phyloP scores from a whole-genome alignment of 2,797 vertebrate genomes.

The Vireo griseus region DNA sequence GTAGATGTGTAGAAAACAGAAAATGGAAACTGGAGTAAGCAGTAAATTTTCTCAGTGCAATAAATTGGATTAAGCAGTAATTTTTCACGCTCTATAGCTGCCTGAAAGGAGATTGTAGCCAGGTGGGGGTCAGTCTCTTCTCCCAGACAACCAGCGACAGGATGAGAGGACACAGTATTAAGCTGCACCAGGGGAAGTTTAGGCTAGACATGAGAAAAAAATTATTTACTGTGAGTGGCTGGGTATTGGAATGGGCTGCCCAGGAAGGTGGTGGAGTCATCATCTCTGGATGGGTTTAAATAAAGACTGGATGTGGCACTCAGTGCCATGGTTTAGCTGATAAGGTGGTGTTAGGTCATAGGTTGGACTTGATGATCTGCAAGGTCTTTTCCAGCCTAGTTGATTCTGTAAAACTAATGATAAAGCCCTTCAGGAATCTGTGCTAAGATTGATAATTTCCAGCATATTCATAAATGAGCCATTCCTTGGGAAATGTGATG shows the following conservation, averaged over 20 bases:
- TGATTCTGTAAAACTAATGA: not conserved
- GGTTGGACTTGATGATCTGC: not conserved
- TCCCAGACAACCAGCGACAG: not conserved
- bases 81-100: not conserved
- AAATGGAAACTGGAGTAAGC: not conserved
- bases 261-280: too few species aligned
- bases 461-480: not conserved
- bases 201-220: not conserved
- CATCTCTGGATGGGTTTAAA: not conserved
- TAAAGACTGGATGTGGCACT: not conserved
- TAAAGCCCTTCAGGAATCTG: not conserved
- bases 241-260: not conserved
- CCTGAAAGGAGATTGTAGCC: not conserved
- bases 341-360: not conserved
- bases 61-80: not conserved
- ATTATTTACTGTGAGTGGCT: not conserved
- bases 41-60: not conserved
- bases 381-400: not conserved
- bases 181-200: not conserved
- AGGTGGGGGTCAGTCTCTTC: accelerated
- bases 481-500: not conserved
- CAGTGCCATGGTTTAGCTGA: not conserved
- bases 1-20: not conserved
- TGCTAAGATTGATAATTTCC: not conserved
- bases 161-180: not conserved